A percentile compares a stretch with the other conserved stretches of the same genome.
Evolutionary conservation across 1,140 invertebrate species (phyloP).

Genomic region (Zaprionus tsacasi): DNA sequence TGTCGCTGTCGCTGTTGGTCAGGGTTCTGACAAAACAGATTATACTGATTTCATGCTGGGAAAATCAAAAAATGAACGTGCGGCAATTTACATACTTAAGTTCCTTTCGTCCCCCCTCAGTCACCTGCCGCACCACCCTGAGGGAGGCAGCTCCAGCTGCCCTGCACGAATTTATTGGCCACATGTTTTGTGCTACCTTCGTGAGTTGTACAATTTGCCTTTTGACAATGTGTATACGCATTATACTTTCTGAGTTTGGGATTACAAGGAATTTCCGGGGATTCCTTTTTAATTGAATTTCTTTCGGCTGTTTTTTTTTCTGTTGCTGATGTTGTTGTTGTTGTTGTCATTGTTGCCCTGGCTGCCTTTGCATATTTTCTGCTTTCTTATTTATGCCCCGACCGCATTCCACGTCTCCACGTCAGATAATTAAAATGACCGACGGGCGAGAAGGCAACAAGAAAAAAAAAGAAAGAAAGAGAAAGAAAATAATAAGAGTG

Average conservation of each 20-base stretch:
- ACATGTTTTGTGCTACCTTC: slow-evolving; percentile 78
- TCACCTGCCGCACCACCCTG: background rate
- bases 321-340: slow-evolving; percentile 32
- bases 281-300: slow-evolving; percentile 82
- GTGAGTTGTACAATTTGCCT: slow-evolving; percentile 74
- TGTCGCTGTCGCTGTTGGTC: slow-evolving; percentile 32
- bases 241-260: slow-evolving; percentile 56
- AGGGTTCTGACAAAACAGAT: slow-evolving; percentile 65
- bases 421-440: slow-evolving; percentile 71
- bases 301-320: slow-evolving; percentile 35
- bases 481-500: background rate
- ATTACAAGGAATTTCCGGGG: slow-evolving; percentile 80
- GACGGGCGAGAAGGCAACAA: slow-evolving; percentile 18
- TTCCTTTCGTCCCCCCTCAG: slow-evolving; percentile 47
- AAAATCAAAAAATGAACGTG: slow-evolving; percentile 83
- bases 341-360: slow-evolving; percentile 43
- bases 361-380: slow-evolving; percentile 64
- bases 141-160: background rate
- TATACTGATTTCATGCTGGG: slow-evolving; percentile 80
- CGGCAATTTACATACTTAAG: slow-evolving; percentile 82
- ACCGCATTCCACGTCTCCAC: slow-evolving; percentile 26
- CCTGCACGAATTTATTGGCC: slow-evolving; percentile 72
- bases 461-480: background rate
- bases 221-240: slow-evolving; percentile 54
- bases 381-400: slow-evolving; percentile 40